Evolutionary conservation across 2,113 vertebrate species (phyloP), one percentile per base, ranked within the genome.

Genomic region (Ivindomyrus marchei): DNA sequence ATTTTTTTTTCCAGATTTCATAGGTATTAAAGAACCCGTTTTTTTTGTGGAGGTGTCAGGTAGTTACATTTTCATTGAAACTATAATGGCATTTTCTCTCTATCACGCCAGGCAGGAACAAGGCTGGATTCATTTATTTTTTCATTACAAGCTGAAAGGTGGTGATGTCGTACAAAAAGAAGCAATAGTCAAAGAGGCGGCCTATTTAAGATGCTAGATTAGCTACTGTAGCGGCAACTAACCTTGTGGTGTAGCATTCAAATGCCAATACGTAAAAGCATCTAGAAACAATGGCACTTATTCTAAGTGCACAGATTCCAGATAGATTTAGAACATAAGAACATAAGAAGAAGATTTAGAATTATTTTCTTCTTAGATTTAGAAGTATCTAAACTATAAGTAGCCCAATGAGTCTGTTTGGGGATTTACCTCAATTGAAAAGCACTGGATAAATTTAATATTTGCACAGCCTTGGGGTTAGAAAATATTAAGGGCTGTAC

Each of bases 81-180:
- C 36, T 80, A 42, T 80, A 80, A 80, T 80, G 74, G 36, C 74
- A 36, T 80, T 80, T 80, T 80, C 74, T 80, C 74, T 80, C 74
- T 19, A 80, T 42, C 74, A 42, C 17, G 36, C 74, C 74, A 80
- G 36, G 74, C 36, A 42, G 4, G 74, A 39, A 42, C 74, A 80
- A 80, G 74, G 74, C 74, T 42, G 74, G 31, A 80, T 80, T 36
- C 74, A 80, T 42, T 80, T 80, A 1, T 42, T 42, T 80, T 80
- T 42, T 80, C 70, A 80, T 80, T 80, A 80, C 36, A 2, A 80
- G 4, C 74, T 80, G 74, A 36, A 80, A 80, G 36, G 74, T 80
- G 74, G 74, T 42, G 36, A 42, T 80, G 74, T 80, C 17, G 36
- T 42, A 19, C 13, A 21, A 42, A 80, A 42, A 80, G 36, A 39